Evolutionary conservation across 2,113 vertebrate genomes (phyloP).

Genomic region (Tor tambroides): DNA sequence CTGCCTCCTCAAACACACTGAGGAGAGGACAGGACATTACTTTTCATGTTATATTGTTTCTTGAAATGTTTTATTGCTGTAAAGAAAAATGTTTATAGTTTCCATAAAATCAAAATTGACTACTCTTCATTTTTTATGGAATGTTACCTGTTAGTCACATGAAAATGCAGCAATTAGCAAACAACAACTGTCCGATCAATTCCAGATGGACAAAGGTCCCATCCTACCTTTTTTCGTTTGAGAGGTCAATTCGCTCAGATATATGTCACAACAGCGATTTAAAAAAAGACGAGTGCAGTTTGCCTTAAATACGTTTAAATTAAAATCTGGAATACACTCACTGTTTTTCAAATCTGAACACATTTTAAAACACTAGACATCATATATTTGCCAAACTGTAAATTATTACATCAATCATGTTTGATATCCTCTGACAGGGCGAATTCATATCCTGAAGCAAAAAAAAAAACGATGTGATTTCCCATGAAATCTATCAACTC

Average conservation of each 20-base stretch:
- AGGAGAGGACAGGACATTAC: background rate
- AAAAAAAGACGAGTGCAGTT: background rate
- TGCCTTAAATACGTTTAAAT: background rate
- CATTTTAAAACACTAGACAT: background rate
- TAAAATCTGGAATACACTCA: background rate
- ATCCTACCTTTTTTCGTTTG: background rate
- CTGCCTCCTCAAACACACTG: slow-evolving; percentile 81
- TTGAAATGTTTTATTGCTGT: background rate
- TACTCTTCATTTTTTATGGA: too few species aligned
- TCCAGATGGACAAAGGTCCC: background rate
- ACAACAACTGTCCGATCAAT: background rate
- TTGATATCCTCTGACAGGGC: too few species aligned
- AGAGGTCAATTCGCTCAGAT: background rate
- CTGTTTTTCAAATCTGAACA: background rate
- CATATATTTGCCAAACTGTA: background rate
- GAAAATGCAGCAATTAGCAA: background rate
- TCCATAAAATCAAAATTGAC: background rate
- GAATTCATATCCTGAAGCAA: background rate
- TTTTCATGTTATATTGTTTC: background rate
- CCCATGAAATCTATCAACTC: too few species aligned
- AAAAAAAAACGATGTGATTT: background rate
- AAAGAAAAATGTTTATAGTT: background rate
- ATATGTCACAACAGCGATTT: background rate
- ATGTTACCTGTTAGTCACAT: too few species aligned
- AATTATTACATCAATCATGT: too few species aligned